These are phyloP conservation scores for Drosophila saltans DNA, from an alignment of 1,140 invertebrate species.

Conservation along the genomic window DNA sequence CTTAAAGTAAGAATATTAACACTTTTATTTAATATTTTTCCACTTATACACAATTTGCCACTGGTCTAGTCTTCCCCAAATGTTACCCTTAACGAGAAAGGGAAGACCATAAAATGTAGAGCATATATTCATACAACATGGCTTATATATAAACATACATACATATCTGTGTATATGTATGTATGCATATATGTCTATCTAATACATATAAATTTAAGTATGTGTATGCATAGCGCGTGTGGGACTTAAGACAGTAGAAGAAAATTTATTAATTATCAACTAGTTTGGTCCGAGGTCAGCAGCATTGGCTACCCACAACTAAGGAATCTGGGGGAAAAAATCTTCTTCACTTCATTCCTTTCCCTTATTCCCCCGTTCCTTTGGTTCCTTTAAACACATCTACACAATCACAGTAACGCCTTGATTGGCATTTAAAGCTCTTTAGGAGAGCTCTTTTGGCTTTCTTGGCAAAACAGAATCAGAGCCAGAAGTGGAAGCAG, in stretches of 20 bases:
- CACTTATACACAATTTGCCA: neutral
- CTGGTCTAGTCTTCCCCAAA: neutral
- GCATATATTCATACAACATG: neutral
- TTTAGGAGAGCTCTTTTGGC: constrained; percentile 60
- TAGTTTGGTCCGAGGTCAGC: constrained; percentile 39
- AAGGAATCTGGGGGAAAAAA: neutral
- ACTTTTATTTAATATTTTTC: neutral
- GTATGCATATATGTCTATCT: neutral
- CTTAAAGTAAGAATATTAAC: neutral
- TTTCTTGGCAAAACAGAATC: constrained; percentile 19
- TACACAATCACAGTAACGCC: constrained; percentile 60
- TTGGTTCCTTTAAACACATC: constrained; percentile 22
- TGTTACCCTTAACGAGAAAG: neutral
- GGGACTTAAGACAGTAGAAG: constrained; percentile 47
- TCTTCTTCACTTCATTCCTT: neutral
- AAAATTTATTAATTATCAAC: constrained; percentile 77
- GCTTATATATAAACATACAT: constrained; percentile 8
- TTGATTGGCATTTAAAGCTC: constrained; percentile 80
- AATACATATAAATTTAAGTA: constrained; percentile 20
- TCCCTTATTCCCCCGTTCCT: neutral
- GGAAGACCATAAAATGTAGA: neutral
- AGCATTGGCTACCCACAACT: constrained; percentile 18
- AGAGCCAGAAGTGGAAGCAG: constrained; percentile 14
- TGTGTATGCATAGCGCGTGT: constrained; percentile 7
- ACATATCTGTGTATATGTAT: constrained; percentile 22